Evolutionary conservation across 2,113 vertebrate genomes (phyloP).

Genomic region (Miniopterus natalensis): DNA sequence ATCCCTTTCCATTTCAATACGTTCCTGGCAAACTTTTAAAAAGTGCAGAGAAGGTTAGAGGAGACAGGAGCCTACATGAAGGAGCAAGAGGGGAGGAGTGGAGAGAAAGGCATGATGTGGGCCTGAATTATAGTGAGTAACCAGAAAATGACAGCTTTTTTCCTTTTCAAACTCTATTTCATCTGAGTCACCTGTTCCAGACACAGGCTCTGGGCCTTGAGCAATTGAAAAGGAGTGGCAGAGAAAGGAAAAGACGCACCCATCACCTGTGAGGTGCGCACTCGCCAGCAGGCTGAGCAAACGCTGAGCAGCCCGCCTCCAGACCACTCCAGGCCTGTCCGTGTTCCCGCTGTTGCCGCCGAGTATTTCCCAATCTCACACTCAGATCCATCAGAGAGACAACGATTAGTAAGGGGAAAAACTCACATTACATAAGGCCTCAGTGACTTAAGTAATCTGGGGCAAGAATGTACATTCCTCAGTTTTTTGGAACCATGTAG

Average conservation of each 20-base stretch:
- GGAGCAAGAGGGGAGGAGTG: neutral
- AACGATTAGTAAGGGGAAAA: conserved; percentile 47
- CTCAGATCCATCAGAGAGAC: conserved; percentile 20
- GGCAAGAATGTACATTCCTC: neutral
- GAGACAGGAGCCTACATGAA: neutral
- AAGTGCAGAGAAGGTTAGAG: neutral
- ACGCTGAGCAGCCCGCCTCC: conserved; percentile 51
- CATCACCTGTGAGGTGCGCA: neutral
- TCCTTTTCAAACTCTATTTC: conserved; percentile 68
- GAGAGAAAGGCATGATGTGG: neutral
- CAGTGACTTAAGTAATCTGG: neutral
- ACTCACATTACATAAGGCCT: conserved; percentile 21
- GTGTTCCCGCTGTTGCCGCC: conserved; percentile 17
- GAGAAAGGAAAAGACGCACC: conserved; percentile 34
- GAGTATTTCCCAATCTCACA: conserved; percentile 44
- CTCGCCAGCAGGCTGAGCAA: conserved; percentile 60
- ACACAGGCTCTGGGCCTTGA: neutral
- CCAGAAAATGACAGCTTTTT: conserved; percentile 71
- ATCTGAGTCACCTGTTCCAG: conserved; percentile 77
- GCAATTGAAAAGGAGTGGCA: conserved; percentile 64
- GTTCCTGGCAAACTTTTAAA: neutral
- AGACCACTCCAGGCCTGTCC: neutral
- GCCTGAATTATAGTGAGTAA: neutral
- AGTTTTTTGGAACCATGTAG: neutral
- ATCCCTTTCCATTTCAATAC: neutral